Percentiles rank a stretch among this genome's conserved stretches.
Evolutionary conservation across 2,113 vertebrate genomes (phyloP).

Genomic region (Elephantulus edwardii): DNA sequence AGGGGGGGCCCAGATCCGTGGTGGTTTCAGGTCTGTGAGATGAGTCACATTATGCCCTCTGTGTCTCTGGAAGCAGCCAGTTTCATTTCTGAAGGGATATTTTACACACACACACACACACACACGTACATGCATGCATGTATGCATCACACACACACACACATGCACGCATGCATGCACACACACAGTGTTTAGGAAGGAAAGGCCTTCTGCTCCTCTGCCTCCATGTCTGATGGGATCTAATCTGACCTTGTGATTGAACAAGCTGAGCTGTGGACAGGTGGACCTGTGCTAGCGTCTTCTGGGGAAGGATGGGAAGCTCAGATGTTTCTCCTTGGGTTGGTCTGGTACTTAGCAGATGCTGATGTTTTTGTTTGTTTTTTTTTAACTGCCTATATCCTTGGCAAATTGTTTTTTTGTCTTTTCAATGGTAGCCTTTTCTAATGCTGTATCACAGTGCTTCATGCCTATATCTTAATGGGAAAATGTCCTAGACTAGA

Average conservation of each 20-base stretch:
- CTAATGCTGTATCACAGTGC: not conserved
- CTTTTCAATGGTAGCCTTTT: not conserved
- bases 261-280: constrained; percentile 55
- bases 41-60: not conserved
- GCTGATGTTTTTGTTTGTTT: not conserved
- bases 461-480: not conserved
- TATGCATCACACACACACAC: too few species aligned
- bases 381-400: accelerated
- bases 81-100: constrained; percentile 46
- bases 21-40: constrained; percentile 47
- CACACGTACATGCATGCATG: not conserved
- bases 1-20: constrained; percentile 51
- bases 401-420: not conserved
- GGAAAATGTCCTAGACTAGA: not conserved
- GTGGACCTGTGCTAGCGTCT: constrained; percentile 56
- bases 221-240: constrained; percentile 51
- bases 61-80: constrained; percentile 36
- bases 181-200: not conserved
- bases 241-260: constrained; percentile 61
- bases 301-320: constrained; percentile 27
- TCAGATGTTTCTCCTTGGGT: constrained; percentile 55
- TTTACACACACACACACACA: not conserved
- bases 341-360: not conserved
- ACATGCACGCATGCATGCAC: not conserved
- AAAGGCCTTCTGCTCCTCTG: constrained; percentile 61